These are phyloP conservation scores for Rhabdornis inornatus DNA, from an alignment of 2,113 vertebrate genomes.

Conservation along the genomic window DNA sequence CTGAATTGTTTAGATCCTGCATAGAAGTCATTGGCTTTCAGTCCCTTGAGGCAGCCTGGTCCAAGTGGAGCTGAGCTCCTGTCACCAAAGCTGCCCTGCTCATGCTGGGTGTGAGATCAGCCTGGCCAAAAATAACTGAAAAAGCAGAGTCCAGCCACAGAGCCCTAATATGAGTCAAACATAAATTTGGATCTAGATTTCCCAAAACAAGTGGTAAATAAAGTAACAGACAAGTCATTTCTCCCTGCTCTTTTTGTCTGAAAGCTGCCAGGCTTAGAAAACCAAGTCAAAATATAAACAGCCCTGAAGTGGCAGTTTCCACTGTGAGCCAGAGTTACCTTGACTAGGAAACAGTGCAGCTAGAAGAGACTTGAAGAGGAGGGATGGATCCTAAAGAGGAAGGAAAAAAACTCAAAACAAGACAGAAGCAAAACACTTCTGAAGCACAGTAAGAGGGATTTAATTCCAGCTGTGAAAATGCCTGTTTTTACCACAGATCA, in stretches of 20 bases:
- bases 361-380: background rate
- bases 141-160: background rate
- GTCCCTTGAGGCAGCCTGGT: background rate
- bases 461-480: background rate
- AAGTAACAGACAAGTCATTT: conserved; percentile 56
- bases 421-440: background rate
- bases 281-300: background rate
- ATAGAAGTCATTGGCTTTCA: background rate
- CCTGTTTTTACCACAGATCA: background rate
- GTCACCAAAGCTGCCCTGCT: background rate
- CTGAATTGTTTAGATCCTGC: background rate
- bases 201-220: conserved; percentile 33
- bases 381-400: background rate
- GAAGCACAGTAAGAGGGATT: background rate
- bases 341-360: background rate
- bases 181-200: background rate
- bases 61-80: background rate
- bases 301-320: background rate
- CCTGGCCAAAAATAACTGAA: background rate
- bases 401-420: background rate
- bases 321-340: conserved; percentile 13
- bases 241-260: conserved; percentile 35
- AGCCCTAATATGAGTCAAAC: conserved; percentile 28
- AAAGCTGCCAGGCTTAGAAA: conserved; percentile 42
- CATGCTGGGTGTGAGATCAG: background rate